These are phyloP conservation scores for Condylura cristata DNA, from an alignment of 2,113 vertebrate species.

Conservation along the genomic window DNA sequence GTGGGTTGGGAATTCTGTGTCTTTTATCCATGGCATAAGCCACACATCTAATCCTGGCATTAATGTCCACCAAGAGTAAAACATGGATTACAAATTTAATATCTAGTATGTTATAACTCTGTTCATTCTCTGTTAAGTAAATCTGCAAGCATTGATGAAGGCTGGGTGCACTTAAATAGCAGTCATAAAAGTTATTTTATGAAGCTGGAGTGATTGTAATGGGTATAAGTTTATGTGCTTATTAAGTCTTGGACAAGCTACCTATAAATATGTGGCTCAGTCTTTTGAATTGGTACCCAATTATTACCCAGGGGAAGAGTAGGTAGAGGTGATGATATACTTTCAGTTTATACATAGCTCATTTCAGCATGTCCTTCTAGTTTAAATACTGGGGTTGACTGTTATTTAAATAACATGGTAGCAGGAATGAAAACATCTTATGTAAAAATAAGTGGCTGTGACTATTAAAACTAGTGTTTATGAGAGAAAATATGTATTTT, in stretches of 20 bases:
- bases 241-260: constrained; percentile 35
- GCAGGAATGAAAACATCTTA: constrained; percentile 66
- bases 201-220: neutral
- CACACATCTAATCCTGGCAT: neutral
- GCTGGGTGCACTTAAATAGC: neutral
- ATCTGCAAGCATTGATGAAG: neutral
- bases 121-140: neutral
- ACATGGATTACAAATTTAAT: neutral
- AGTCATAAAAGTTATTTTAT: constrained; percentile 40
- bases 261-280: neutral
- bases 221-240: constrained; percentile 38
- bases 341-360: constrained; percentile 66
- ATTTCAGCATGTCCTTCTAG: constrained; percentile 57
- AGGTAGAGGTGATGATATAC: constrained; percentile 52
- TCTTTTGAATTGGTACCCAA: constrained; percentile 67
- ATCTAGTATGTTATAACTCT: neutral
- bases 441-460: constrained; percentile 37
- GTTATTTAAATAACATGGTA: constrained; percentile 54
- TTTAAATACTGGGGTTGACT: constrained; percentile 63
- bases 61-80: constrained; percentile 24
- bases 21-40: neutral
- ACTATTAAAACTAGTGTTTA: constrained; percentile 50
- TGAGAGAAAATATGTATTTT: constrained; percentile 29
- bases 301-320: constrained; percentile 37
- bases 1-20: neutral